phyloP scores from a whole-genome alignment of 2,113 vertebrate species.

The Cairina moschata region DNA sequence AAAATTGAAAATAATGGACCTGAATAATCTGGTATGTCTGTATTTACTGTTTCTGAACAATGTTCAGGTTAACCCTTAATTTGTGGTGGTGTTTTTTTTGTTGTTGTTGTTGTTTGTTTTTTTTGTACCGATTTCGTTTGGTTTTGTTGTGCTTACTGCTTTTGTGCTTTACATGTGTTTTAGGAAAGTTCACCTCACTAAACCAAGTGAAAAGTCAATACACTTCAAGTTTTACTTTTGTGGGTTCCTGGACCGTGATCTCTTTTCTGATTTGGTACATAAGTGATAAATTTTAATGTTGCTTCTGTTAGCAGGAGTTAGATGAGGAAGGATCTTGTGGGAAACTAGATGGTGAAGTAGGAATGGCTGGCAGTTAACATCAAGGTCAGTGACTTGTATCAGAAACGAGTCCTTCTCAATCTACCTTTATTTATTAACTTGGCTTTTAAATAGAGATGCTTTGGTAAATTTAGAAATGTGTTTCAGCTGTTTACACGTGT shows the following conservation, averaged over 20 bases:
- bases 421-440: neutral
- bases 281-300: conserved; percentile 25
- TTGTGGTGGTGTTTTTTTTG: neutral
- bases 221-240: neutral
- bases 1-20: neutral
- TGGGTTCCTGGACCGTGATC: neutral
- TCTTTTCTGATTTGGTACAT: neutral
- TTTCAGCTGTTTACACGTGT: neutral
- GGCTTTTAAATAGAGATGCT: neutral
- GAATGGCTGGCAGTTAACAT: too few species aligned
- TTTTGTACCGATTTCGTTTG: too few species aligned
- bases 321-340: neutral
- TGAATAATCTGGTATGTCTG: neutral
- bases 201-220: neutral
- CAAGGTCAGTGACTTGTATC: neutral
- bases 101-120: neutral
- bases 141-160: neutral
- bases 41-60: neutral
- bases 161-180: neutral
- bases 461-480: neutral
- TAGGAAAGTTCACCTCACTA: neutral
- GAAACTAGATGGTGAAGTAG: neutral
- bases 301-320: neutral
- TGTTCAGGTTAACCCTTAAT: neutral
- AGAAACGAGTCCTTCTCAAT: neutral